A percentile compares a stretch with the other conserved stretches of the same genome.
These are phyloP conservation scores for Siderastrea siderea DNA, from an alignment of 92 coral and sea anemone genomes.

Conservation along the genomic window DNA sequence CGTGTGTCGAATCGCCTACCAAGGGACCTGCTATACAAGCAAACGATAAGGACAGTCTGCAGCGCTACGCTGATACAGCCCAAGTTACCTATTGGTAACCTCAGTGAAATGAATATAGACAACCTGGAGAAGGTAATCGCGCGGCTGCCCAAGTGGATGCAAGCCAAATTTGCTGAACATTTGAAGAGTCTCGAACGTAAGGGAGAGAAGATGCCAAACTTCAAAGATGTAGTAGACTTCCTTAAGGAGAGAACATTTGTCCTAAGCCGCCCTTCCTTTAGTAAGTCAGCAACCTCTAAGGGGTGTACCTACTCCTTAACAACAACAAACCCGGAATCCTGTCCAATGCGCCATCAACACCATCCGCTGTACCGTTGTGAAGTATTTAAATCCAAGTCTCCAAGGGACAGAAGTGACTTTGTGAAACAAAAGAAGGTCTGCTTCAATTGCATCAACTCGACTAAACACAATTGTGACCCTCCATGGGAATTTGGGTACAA, in stretches of 20 bases:
- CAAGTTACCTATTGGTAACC: constrained; percentile 63
- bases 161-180: constrained; percentile 53
- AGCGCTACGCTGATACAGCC: constrained; percentile 58
- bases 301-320: not conserved
- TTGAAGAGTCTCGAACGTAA: constrained; percentile 34
- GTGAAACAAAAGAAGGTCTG: constrained; percentile 59
- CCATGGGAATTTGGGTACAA: too few relatives aligned
- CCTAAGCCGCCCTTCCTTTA: constrained; percentile 49
- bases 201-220: constrained; percentile 57
- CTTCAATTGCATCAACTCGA: constrained; percentile 66
- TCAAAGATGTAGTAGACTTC: constrained; percentile 46
- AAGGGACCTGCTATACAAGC: constrained; percentile 52
- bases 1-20: too few relatives aligned
- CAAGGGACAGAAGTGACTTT: constrained; percentile 51
- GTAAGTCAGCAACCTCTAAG: constrained; percentile 15
- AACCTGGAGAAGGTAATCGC: constrained; percentile 46
- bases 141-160: constrained; percentile 66
- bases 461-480: too few relatives aligned
- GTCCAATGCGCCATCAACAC: constrained; percentile 45
- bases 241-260: constrained; percentile 52
- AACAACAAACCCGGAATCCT: constrained; percentile 17
- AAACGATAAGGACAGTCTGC: constrained; percentile 52
- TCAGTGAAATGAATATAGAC: constrained; percentile 62
- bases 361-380: constrained; percentile 70
- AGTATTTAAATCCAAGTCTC: constrained; percentile 54